These are phyloP conservation scores for Uropsilus gracilis DNA, from an alignment of 2,113 vertebrate genomes.

Conservation along the genomic window DNA sequence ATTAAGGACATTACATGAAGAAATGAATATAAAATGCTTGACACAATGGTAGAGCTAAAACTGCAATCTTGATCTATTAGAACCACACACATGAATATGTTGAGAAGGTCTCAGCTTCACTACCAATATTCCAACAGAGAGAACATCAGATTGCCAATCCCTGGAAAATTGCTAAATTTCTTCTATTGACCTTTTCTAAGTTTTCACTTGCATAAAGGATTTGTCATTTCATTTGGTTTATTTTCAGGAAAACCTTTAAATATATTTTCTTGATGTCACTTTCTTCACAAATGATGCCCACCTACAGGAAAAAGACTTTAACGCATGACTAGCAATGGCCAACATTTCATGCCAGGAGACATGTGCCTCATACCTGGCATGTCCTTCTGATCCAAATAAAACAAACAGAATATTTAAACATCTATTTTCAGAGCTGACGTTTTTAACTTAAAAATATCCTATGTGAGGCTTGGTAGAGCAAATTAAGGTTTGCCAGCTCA, in stretches of 20 bases:
- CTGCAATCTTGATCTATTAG: background rate
- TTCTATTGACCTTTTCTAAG: background rate
- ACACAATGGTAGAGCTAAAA: background rate
- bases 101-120: background rate
- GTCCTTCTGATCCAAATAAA: background rate
- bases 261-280: background rate
- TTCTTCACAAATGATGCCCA: background rate
- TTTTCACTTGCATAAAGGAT: background rate
- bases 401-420: background rate
- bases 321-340: background rate
- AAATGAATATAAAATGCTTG: background rate
- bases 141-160: background rate
- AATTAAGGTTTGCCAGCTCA: background rate
- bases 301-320: background rate
- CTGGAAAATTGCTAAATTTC: background rate
- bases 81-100: too few relatives aligned
- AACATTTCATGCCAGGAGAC: background rate
- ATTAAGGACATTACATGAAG: background rate
- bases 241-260: background rate
- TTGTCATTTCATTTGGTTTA: background rate
- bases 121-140: background rate
- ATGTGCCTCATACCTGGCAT: background rate
- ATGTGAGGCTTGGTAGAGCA: background rate
- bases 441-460: background rate
- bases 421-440: background rate